These are phyloP conservation scores for Ichneumoninae sp. DNA, from an alignment of 2,888 invertebrate species.

Conservation along the genomic window DNA sequence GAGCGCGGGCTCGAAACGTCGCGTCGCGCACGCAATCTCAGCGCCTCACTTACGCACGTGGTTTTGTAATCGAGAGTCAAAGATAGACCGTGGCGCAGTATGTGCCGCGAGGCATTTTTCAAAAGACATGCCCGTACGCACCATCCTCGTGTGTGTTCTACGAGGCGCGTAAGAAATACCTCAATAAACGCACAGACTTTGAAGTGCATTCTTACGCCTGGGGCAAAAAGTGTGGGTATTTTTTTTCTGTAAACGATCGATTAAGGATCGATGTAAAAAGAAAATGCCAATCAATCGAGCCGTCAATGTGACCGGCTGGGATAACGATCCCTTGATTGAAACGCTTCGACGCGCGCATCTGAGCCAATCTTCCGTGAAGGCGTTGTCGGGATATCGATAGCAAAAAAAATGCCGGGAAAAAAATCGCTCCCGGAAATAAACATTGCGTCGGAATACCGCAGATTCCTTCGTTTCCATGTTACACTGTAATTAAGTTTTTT, in stretches of 20 bases:
- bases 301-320: constrained; percentile 10
- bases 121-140: background rate
- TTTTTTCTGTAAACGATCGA: constrained; percentile 5
- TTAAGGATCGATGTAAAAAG: constrained; percentile 6
- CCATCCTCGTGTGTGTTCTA: background rate
- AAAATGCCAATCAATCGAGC: background rate
- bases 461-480: too few relatives aligned
- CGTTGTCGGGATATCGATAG: background rate
- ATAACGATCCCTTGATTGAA: constrained; percentile 21
- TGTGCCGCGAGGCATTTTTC: background rate
- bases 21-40: constrained; percentile 11
- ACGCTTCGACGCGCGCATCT: background rate
- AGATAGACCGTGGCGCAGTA: background rate
- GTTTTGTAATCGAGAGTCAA: background rate
- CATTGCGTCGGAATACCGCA: background rate
- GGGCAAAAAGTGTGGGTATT: background rate
- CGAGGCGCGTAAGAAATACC: background rate
- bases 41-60: constrained; percentile 11
- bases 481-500: too few relatives aligned
- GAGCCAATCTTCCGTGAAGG: background rate
- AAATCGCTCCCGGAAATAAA: background rate
- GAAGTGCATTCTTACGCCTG: background rate
- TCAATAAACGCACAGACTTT: background rate
- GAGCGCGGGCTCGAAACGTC: background rate
- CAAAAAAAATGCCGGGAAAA: background rate